A percentile compares a stretch with the other conserved stretches of the same genome.
These are phyloP conservation scores for Mus pahari DNA, from an alignment of 2,113 vertebrate genomes.

Conservation along the genomic window DNA sequence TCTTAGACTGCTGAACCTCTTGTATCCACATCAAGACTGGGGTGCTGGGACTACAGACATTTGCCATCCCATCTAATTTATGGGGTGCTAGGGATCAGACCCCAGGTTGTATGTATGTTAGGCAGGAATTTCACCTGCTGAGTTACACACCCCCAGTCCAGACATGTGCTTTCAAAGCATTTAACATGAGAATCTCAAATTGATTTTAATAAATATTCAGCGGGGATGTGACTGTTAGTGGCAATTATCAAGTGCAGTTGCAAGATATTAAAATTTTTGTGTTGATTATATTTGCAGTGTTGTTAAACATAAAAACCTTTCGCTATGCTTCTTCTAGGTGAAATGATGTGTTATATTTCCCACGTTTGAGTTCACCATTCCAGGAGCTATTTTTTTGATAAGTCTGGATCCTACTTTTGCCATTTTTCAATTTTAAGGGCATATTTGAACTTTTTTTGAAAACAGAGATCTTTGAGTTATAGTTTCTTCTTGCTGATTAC, in stretches of 20 bases:
- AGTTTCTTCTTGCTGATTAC: slow-evolving; percentile 1
- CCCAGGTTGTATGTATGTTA: background rate
- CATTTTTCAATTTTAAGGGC: background rate
- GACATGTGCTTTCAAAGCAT: background rate
- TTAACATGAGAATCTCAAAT: background rate
- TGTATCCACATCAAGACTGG: background rate
- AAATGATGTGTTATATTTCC: background rate
- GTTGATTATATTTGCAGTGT: slow-evolving; percentile 1
- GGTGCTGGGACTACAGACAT: background rate
- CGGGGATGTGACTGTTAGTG: background rate
- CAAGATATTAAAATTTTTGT: slow-evolving; percentile 20
- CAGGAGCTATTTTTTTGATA: slow-evolving; percentile 3
- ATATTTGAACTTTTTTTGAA: background rate
- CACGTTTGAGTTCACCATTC: background rate
- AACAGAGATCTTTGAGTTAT: background rate
- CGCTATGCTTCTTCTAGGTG: background rate
- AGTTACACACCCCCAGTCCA: no score
- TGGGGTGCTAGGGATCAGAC: background rate
- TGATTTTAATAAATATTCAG: background rate
- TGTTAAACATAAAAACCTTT: background rate
- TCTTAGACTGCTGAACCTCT: background rate
- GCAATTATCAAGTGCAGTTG: background rate
- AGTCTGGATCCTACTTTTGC: background rate
- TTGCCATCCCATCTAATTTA: background rate
- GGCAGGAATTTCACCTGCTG: no score